Evolutionary conservation across 2,113 vertebrate genomes (phyloP).

Genomic region (Dascyllus trimaculatus): DNA sequence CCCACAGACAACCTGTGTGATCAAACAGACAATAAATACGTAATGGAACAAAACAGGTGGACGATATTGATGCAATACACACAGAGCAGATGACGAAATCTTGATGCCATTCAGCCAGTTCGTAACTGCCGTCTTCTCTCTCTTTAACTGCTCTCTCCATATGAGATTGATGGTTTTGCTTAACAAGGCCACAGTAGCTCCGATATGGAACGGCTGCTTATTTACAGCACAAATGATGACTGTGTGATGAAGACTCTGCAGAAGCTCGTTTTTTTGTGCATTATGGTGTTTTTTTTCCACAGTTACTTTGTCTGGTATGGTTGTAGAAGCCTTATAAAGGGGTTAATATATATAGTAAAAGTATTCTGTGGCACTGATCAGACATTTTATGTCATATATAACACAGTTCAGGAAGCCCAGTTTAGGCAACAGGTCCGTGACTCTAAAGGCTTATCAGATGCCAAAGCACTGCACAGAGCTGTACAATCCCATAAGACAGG

Average conservation of each 20-base stretch:
- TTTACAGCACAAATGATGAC: slow-evolving; percentile 31
- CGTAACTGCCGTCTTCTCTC: slow-evolving; percentile 29
- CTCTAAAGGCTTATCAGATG: too few species aligned
- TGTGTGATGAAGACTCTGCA: slow-evolving; percentile 3
- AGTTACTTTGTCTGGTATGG: not conserved
- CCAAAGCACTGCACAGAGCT: too few species aligned
- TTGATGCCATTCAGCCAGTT: slow-evolving; percentile 3
- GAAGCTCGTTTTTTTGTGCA: slow-evolving; percentile 17
- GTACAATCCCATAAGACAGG: too few species aligned
- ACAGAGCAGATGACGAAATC: slow-evolving; percentile 32
- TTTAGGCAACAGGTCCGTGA: too few species aligned
- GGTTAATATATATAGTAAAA: too few species aligned
- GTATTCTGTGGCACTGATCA: too few species aligned
- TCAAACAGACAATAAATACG: slow-evolving; percentile 16
- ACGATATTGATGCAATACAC: not conserved
- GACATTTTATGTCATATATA: too few species aligned
- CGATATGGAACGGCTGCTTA: slow-evolving; percentile 40
- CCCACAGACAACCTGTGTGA: slow-evolving; percentile 14
- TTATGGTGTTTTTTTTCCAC: slow-evolving; percentile 14
- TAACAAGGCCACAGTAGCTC: slow-evolving; percentile 35
- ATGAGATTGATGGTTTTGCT: slow-evolving; percentile 27
- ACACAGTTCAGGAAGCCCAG: too few species aligned
- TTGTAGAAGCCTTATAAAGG: too few species aligned
- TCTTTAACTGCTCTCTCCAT: slow-evolving; percentile 21
- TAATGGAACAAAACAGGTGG: slow-evolving; percentile 24